Base-by-base conservation (phyloP, 2,113 vertebrate genomes). In the Micronisus gabar region DNA sequence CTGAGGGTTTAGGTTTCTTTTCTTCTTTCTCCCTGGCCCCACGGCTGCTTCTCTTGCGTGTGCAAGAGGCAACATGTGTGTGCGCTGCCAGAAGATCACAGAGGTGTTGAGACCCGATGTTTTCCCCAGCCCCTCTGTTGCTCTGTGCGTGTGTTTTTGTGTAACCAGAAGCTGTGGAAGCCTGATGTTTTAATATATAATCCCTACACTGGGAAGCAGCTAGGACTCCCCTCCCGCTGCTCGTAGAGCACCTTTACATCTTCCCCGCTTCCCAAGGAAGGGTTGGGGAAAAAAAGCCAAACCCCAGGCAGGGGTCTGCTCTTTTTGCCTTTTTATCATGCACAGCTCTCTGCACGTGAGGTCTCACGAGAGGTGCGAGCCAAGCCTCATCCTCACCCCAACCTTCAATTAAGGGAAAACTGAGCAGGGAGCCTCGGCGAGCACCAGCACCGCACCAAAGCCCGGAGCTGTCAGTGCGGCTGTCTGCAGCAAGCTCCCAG, bases 31-130 rank as follows among this genome's bases (percentile, higher is more conserved):
- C 41, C 32, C 32, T 16, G 26, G 13, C 20, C 22, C 53, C 1
- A 0, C 2, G 0, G 9, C 34, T 55, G 21, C 41, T 53, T 27
- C 79, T 59, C 23, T 50, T 50, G 23, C 1, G 7, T 0, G 0
- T 27, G 25, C 11, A 3, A 73, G 45, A 2, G 3, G 58, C 40
- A 43, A 27, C 5, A 1, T 10, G 29, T 14, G 19, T 10, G 6
- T 22, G 36, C n/a, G 30, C 45, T 90, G 67, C 47, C 74, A 45
- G 36, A 81, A 41, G 47, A 58, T 30, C 68, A 70, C 67, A 18
- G 34, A 90, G 52, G 32, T 72, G 26, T 9, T 41, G 78, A 79
- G 65, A 67, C n/a, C 43, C 0, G 0, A 1, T 61, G 85, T 55
- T 90, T 50, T 82, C 32, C 66, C 29, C 53, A 89, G 34, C n/a